phyloP scores from a whole-genome alignment of 2,113 vertebrate species.

The Mola mola region DNA sequence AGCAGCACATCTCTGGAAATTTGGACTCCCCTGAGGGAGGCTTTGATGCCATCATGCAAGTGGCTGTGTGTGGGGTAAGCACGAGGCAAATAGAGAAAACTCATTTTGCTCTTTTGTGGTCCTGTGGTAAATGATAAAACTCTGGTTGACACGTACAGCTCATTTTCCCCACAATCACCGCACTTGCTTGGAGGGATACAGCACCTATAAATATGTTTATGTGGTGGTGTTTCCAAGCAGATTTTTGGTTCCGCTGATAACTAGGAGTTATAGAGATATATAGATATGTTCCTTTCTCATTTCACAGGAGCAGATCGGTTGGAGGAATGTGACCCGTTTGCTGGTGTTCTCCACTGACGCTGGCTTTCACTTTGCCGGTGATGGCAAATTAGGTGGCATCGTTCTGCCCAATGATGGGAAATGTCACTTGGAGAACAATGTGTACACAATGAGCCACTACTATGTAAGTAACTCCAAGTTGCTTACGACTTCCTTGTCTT shows the following conservation, averaged over 20 bases:
- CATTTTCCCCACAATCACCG: conserved; percentile 14
- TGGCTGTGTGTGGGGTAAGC: conserved; percentile 96
- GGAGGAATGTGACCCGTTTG: conserved; percentile 97
- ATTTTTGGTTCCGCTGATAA: conserved; percentile 28
- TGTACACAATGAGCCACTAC: conserved; percentile 98
- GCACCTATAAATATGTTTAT: conserved; percentile 31
- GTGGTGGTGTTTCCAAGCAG: conserved; percentile 22
- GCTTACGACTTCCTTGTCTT: no score
- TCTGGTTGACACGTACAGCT: neutral
- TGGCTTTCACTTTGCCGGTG: conserved; percentile 98
- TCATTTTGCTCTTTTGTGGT: neutral
- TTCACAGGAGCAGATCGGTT: conserved; percentile 91
- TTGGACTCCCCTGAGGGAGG: conserved; percentile 98
- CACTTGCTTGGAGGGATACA: conserved; percentile 18
- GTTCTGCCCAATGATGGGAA: conserved; percentile 97
- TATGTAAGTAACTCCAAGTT: conserved; percentile 84
- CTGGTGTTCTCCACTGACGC: conserved; percentile 98
- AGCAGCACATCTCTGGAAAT: conserved; percentile 97
- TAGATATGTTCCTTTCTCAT: neutral
- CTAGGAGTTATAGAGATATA: conserved; percentile 11
- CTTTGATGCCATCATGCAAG: conserved; percentile 99
- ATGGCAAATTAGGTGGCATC: conserved; percentile 97
- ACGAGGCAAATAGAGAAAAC: neutral
- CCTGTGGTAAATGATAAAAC: conserved; percentile 6
- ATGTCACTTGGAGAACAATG: conserved; percentile 91